Percentiles rank a stretch among this genome's conserved stretches.
phyloP scores from a whole-genome alignment of 2,797 vertebrate genomes.

The Trachops cirrhosus region DNA sequence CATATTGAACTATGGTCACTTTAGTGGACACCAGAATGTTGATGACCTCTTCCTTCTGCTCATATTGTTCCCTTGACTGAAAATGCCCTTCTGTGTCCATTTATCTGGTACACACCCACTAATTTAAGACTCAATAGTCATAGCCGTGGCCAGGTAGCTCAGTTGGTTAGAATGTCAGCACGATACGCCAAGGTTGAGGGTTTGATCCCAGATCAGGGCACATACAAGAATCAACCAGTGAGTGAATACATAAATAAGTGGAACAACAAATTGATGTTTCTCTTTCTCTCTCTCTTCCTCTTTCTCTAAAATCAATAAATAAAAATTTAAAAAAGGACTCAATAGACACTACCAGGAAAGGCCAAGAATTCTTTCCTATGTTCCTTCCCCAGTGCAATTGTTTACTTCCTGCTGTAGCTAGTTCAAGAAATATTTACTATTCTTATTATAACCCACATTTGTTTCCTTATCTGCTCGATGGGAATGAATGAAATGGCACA shows the following conservation, averaged over 20 bases:
- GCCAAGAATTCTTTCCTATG: not conserved
- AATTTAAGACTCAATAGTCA: not conserved
- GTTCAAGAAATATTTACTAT: slow-evolving; percentile 22
- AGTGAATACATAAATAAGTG: not conserved
- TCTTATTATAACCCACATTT: not conserved
- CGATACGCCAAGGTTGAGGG: too few species aligned
- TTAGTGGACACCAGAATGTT: not conserved
- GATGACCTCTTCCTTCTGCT: not conserved
- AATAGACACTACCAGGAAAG: not conserved
- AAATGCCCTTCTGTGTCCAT: not conserved
- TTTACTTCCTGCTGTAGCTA: not conserved
- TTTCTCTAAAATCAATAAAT: not conserved
- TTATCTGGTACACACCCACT: not conserved
- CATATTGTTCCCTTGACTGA: not conserved
- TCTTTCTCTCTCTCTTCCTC: not conserved
- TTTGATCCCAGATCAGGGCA: too few species aligned
- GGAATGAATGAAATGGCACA: not conserved
- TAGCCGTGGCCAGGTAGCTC: too few species aligned
- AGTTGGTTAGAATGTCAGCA: too few species aligned
- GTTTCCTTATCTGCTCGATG: not conserved
- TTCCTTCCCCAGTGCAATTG: not conserved
- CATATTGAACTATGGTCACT: not conserved
- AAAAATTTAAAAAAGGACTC: not conserved
- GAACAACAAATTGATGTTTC: not conserved
- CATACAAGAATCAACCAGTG: not conserved